Base-by-base conservation (phyloP, 2,888 invertebrate genomes). In the Gastrophysa polygoni region DNA sequence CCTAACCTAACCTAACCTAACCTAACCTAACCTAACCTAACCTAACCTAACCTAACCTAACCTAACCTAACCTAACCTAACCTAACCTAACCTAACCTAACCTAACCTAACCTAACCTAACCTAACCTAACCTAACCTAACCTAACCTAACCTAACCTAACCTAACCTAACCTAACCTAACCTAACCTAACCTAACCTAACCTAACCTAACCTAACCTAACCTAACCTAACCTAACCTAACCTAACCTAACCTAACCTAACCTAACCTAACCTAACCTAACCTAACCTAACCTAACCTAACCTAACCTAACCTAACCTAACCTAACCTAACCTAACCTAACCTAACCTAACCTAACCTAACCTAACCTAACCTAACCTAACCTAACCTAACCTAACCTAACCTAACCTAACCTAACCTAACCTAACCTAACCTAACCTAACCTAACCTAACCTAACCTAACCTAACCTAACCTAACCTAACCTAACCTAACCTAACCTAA, bases 101-200 rank as follows among this genome's bases (percentile, higher is more conserved):
- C 56, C 44, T 24, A 44, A 50, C 56, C 56, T 44, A 44, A 56
- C 56, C 56, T 56, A 44, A 56, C 56, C 56, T 56, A 24, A 56
- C 56, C 56, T 56, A 44, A 56, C 56, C 56, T 56, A 44, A 56
- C 56, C 56, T 56, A 6, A 56, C 56, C 56, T 56, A 24, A 56
- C 56, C 56, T 44, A 44, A 61, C 61, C 61, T 58, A 28, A 56
- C 64, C 64, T 64, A 52, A 64, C 64, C 64, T 65, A 65, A 64
- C 59, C 65, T 56, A 47, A 62, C 61, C 61, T 59, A 51, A 64
- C 61, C 64, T 52, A 57, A 64, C 60, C 64, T 64, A 56, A 65
- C 62, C 65, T 62, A 62, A 62, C 64, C 64, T 58, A 62, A 62
- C 65, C 64, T 54, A 61, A 58, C 64, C 61, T 57, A 61, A 61